phyloP scores from a whole-genome alignment of 2,797 vertebrate genomes.

The Pantherophis alleghaniensis region DNA sequence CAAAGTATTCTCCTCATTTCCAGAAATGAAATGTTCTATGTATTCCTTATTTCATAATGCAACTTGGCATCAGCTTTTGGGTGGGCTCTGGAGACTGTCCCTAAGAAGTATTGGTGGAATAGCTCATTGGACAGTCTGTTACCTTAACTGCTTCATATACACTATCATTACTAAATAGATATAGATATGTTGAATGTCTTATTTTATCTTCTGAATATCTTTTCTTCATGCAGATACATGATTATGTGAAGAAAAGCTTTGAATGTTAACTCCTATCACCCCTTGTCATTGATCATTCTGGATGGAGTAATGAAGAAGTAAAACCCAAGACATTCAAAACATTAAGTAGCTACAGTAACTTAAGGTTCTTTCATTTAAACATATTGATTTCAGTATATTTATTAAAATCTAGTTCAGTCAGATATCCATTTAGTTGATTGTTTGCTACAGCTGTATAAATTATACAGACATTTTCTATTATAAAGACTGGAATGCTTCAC shows the following conservation, averaged over 20 bases:
- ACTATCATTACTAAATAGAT: not conserved
- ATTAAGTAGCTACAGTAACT: not conserved
- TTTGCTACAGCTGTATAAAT: not conserved
- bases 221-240: not conserved
- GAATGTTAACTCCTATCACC: not conserved
- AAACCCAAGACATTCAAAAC: not conserved
- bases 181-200: not conserved
- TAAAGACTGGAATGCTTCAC: not conserved
- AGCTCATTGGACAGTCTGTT: not conserved
- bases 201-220: not conserved
- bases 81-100: not conserved
- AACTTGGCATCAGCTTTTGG: not conserved
- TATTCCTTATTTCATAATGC: not conserved
- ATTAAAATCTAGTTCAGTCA: not conserved
- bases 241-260: not conserved
- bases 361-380: not conserved
- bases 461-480: not conserved
- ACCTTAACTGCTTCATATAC: not conserved
- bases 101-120: not conserved
- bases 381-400: not conserved
- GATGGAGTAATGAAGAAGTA: not conserved
- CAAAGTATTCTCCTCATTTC: not conserved
- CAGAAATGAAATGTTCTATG: not conserved
- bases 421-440: not conserved
- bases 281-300: not conserved